phyloP scores from a whole-genome alignment of 2,888 invertebrate genomes.

The Coenonympha arcania region DNA sequence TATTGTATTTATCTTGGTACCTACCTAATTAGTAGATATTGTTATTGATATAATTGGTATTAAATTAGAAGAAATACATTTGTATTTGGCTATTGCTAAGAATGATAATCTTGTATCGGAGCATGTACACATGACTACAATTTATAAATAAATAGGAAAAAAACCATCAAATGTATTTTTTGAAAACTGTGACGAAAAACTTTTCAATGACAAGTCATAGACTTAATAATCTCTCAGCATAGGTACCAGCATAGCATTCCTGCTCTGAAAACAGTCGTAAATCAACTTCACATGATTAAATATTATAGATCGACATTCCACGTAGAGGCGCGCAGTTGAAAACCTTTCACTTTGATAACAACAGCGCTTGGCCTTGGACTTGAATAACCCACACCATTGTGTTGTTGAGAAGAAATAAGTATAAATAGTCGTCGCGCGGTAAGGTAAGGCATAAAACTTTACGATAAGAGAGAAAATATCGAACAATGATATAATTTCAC shows the following conservation, averaged over 20 bases:
- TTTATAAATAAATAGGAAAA: too few species aligned
- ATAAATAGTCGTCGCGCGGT: constrained; percentile 10
- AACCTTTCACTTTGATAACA: constrained; percentile 24
- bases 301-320: constrained; percentile 12
- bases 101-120: background rate
- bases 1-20: too few species aligned
- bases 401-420: constrained; percentile 15
- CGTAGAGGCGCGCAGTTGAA: constrained; percentile 9
- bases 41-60: too few species aligned
- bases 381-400: constrained; percentile 21
- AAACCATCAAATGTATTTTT: background rate
- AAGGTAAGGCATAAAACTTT: constrained; percentile 11
- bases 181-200: background rate
- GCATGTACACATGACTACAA: too few species aligned
- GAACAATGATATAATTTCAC: background rate
- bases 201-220: background rate
- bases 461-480: constrained; percentile 6
- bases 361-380: constrained; percentile 24
- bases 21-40: too few species aligned
- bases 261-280: background rate
- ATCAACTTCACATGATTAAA: constrained; percentile 2
- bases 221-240: background rate
- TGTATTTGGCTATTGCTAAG: too few species aligned
- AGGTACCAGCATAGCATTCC: too few species aligned
- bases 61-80: too few species aligned